These are phyloP conservation scores for Meiosimyza decipiens DNA, from an alignment of 2,888 invertebrate species.

Conservation along the genomic window DNA sequence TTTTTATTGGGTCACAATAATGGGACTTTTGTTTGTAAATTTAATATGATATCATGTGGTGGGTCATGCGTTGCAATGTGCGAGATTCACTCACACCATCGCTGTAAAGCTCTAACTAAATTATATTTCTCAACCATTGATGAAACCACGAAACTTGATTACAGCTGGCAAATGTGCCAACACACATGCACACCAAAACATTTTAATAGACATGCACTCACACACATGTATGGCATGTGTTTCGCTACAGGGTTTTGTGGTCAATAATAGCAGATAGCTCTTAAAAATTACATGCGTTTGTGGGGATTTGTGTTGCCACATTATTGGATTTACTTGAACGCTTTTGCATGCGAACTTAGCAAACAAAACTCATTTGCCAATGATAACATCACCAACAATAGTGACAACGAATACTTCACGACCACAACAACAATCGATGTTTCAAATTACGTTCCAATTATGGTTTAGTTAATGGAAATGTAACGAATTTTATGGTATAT, in stretches of 20 bases:
- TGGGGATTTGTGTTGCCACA: neutral
- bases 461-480: neutral
- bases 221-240: neutral
- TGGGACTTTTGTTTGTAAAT: too few relatives aligned
- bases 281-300: neutral
- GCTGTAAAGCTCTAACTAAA: neutral
- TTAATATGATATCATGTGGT: too few relatives aligned
- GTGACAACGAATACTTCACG: neutral
- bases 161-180: conserved; percentile 1
- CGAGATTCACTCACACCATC: too few relatives aligned
- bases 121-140: conserved; percentile 28
- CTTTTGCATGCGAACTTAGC: neutral
- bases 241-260: neutral
- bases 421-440: neutral
- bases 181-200: neutral
- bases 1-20: too few relatives aligned
- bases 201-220: neutral
- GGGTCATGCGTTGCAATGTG: too few relatives aligned
- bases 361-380: neutral
- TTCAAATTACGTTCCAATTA: neutral
- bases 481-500: too few relatives aligned
- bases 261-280: neutral
- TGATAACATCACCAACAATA: too few relatives aligned
- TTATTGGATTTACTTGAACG: neutral
- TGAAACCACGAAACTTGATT: conserved; percentile 35